Evolutionary conservation across 1,140 invertebrate species (phyloP).

Genomic region (Brachionus sp.): DNA sequence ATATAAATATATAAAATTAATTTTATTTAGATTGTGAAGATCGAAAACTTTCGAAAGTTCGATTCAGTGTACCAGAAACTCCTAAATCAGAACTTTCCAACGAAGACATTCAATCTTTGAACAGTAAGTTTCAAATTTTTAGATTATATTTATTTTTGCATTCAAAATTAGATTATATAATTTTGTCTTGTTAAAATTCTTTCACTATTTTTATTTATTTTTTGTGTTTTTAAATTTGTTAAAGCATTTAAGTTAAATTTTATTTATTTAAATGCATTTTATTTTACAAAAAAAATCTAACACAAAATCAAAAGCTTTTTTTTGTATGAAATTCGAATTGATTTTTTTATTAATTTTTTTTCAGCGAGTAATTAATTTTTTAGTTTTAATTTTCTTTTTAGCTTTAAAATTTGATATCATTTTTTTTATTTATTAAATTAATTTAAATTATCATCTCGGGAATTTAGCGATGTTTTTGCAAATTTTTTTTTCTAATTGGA

Average conservation of each 20-base stretch:
- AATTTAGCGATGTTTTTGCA: background rate
- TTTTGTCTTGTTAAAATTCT: background rate
- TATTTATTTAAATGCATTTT: background rate
- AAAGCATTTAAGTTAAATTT: background rate
- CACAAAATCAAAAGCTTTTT: background rate
- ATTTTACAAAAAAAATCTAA: no score
- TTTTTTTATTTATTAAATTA: background rate
- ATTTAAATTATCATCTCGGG: background rate
- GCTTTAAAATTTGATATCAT: background rate
- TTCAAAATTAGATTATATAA: background rate
- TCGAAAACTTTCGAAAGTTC: constrained; percentile 14
- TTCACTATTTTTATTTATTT: background rate
- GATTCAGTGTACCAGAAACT: background rate
- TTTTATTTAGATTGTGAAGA: constrained; percentile 18
- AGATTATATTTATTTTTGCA: background rate
- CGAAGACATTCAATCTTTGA: background rate
- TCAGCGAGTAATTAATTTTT: background rate
- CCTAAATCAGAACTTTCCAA: background rate
- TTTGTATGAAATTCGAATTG: background rate
- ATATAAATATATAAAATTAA: background rate
- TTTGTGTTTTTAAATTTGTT: background rate
- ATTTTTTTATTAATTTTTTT: background rate
- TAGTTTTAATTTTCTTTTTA: background rate
- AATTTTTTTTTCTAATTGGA: background rate
- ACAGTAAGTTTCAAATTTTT: background rate